phyloP scores from a whole-genome alignment of 1,140 invertebrate species.

The Atta texana region DNA sequence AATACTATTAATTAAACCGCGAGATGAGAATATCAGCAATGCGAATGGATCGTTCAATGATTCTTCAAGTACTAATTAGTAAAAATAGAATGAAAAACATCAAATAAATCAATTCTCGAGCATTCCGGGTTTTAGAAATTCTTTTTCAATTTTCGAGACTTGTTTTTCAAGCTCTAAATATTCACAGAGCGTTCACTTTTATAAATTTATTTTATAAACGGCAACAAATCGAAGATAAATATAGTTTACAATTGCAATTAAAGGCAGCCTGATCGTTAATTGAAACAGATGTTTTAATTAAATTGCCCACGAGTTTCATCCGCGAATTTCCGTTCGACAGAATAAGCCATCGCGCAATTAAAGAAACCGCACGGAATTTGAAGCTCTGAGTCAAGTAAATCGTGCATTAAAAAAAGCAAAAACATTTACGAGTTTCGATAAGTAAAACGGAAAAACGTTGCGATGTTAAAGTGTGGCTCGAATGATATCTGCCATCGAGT shows the following conservation, averaged over 20 bases:
- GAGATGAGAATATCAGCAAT: not conserved
- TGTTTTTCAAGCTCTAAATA: not conserved
- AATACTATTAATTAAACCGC: conserved; percentile 25
- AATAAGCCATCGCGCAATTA: not conserved
- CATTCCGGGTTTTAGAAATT: not conserved
- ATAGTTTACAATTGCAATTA: conserved; percentile 17
- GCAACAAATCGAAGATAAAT: not conserved
- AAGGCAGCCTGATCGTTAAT: conserved; percentile 5
- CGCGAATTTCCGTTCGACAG: not conserved
- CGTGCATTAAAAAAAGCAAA: not conserved
- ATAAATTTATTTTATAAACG: conserved; percentile 6
- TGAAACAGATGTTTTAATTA: conserved; percentile 27
- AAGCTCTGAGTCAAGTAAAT: not conserved
- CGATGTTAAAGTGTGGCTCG: not conserved
- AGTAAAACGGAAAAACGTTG: conserved; percentile 3
- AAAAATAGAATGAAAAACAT: not conserved
- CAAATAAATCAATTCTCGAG: not conserved
- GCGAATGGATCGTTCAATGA: not conserved
- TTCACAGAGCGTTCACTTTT: not conserved
- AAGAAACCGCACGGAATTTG: not conserved
- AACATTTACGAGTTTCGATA: not conserved
- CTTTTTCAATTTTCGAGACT: not conserved
- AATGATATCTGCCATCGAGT: not conserved
- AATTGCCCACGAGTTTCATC: not conserved
- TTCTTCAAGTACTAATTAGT: not conserved